phyloP scores from a whole-genome alignment of 2,113 vertebrate genomes.

The Fulmarus glacialis region DNA sequence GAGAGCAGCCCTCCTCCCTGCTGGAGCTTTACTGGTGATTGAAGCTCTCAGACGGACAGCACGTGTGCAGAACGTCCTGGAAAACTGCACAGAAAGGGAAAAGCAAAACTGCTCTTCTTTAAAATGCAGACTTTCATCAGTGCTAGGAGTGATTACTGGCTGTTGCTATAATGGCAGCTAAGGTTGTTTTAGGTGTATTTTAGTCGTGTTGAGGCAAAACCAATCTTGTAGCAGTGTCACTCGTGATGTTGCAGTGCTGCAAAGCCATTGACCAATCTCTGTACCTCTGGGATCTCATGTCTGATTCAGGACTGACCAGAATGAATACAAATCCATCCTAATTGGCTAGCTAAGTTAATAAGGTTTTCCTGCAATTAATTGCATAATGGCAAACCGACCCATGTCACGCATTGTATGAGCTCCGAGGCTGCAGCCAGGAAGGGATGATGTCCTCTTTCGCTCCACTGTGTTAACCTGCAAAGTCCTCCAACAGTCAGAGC shows the following conservation, averaged over 20 bases:
- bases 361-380: neutral
- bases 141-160: neutral
- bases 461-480: neutral
- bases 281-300: neutral
- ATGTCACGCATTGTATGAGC: neutral
- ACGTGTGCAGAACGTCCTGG: neutral
- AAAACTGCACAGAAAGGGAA: neutral
- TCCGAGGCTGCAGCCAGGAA: rapidly evolving
- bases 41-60: neutral
- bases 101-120: neutral
- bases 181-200: neutral
- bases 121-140: neutral
- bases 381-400: rapidly evolving
- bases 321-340: neutral
- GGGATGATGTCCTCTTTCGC: neutral
- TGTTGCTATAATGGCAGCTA: neutral
- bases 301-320: neutral
- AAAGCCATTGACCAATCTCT: neutral
- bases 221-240: neutral
- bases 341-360: slow-evolving; percentile 3
- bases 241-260: neutral
- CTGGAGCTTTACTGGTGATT: neutral
- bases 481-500: neutral
- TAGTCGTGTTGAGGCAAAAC: neutral
- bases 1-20: neutral